A percentile compares a stretch with the other conserved stretches of the same genome.
Evolutionary conservation across 2,888 invertebrate genomes (phyloP).

Genomic region (Frankliniella intonsa): DNA sequence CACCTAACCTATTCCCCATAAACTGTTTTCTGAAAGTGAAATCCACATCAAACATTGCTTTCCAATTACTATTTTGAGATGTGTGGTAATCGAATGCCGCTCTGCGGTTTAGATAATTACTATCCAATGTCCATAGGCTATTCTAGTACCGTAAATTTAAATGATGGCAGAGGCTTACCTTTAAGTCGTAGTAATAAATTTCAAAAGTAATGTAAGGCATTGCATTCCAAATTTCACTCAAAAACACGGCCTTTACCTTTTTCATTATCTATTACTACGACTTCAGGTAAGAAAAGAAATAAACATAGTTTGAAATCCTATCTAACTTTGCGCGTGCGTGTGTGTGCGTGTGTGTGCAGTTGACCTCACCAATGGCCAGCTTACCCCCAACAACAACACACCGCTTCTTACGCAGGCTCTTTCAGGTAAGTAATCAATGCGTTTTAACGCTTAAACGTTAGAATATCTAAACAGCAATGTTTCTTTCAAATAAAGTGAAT

Average conservation of each 20-base stretch:
- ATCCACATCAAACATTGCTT: slow-evolving; percentile 25
- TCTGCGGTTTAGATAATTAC: too few relatives aligned
- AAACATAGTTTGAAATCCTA: not conserved
- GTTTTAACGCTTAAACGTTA: too few relatives aligned
- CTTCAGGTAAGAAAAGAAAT: too few relatives aligned
- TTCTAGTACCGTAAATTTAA: too few relatives aligned
- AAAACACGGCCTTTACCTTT: too few relatives aligned
- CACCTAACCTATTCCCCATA: not conserved
- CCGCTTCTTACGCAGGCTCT: slow-evolving; percentile 92
- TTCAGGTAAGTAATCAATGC: slow-evolving; percentile 64
- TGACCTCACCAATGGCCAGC: slow-evolving; percentile 92
- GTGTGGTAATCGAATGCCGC: not conserved
- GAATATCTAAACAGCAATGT: not conserved
- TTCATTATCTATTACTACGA: too few relatives aligned
- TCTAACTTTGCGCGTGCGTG: slow-evolving; percentile 24
- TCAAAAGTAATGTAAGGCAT: too few relatives aligned
- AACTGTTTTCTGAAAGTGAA: not conserved
- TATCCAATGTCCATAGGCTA: too few relatives aligned
- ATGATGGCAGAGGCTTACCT: too few relatives aligned
- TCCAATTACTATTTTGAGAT: not conserved
- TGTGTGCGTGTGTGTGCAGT: slow-evolving; percentile 57
- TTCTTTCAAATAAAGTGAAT: not conserved
- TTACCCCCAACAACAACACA: slow-evolving; percentile 93
- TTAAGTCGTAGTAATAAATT: too few relatives aligned
- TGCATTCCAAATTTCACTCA: too few relatives aligned